Percentiles rank a stretch among this genome's conserved stretches.
Conservation (phyloP, 2,888 invertebrate species). For the Drosophila siamana region DNA sequence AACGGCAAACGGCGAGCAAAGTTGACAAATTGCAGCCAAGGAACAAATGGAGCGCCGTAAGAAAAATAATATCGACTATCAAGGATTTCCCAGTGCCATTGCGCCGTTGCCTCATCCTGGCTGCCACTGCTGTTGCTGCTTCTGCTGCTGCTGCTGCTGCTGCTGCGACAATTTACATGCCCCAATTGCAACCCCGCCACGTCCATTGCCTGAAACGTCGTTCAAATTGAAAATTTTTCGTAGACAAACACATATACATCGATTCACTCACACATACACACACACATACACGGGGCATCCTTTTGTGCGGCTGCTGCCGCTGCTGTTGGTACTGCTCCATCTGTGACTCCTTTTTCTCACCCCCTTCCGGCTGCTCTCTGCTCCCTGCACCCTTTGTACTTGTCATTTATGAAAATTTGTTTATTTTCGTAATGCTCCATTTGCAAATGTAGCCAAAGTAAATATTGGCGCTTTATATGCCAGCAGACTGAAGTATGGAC, state of each 20-base stretch:
- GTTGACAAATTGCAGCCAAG: slow-evolving; percentile 78
- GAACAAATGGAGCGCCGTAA: slow-evolving; percentile 80
- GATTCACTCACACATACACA: slow-evolving; percentile 19
- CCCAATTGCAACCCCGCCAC: slow-evolving; percentile 69
- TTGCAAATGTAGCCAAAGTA: slow-evolving; percentile 82
- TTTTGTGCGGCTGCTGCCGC: slow-evolving; percentile 60
- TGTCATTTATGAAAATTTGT: slow-evolving; percentile 83
- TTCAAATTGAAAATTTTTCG: slow-evolving; percentile 73
- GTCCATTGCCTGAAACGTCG: slow-evolving; percentile 71
- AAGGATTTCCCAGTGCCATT: slow-evolving; percentile 71
- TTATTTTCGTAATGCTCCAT: slow-evolving; percentile 81
- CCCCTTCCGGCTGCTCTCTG: neutral
- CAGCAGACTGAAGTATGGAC: slow-evolving; percentile 46
- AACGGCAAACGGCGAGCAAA: slow-evolving; percentile 63
- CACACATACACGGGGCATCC: slow-evolving; percentile 54
- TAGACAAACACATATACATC: slow-evolving; percentile 52
- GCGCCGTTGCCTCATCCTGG: slow-evolving; percentile 31
- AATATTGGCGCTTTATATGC: slow-evolving; percentile 76
- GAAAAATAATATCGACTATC: slow-evolving; percentile 80
- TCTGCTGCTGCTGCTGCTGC: slow-evolving; percentile 29
- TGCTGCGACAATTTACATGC: slow-evolving; percentile 77
- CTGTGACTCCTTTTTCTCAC: slow-evolving; percentile 18
- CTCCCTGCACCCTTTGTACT: slow-evolving; percentile 68
- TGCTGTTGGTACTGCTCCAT: slow-evolving; percentile 42
- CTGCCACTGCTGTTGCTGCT: slow-evolving; percentile 43